A percentile compares a stretch with the other conserved stretches of the same genome.
Evolutionary conservation across 2,113 vertebrate genomes (phyloP).

Genomic region (Hystrix cristata): DNA sequence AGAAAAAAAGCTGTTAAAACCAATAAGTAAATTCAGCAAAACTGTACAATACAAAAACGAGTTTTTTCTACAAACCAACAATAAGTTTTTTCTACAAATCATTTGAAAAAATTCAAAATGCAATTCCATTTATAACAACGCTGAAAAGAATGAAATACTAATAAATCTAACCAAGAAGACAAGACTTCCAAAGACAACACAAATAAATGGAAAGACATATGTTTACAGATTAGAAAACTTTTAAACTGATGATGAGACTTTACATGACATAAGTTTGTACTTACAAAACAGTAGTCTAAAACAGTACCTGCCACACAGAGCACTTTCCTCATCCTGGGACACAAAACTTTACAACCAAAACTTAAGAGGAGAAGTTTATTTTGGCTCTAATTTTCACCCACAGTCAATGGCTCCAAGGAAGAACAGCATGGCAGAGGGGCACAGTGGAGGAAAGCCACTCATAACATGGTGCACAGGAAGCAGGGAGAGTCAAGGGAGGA

Average conservation of each 20-base stretch:
- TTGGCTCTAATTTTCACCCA: background rate
- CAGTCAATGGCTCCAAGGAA: background rate
- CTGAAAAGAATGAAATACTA: background rate
- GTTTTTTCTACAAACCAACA: background rate
- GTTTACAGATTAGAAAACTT: background rate
- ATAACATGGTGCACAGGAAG: background rate
- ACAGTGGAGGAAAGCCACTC: background rate
- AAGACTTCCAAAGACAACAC: background rate
- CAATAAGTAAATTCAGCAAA: background rate
- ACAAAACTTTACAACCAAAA: background rate
- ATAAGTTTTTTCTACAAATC: background rate
- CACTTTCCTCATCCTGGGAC: background rate
- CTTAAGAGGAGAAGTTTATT: background rate
- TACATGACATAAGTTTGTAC: background rate
- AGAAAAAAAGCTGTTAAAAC: background rate
- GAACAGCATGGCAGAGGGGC: background rate
- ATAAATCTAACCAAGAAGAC: background rate
- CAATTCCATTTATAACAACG: background rate
- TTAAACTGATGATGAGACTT: background rate
- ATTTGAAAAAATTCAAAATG: background rate
- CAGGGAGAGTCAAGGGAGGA: background rate
- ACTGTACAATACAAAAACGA: background rate
- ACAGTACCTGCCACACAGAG: background rate
- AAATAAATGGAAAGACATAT: background rate
- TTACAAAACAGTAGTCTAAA: conserved; percentile 11